A percentile compares a stretch with the other conserved stretches of the same genome.
These are phyloP conservation scores for Thripadectes ignobilis DNA, from an alignment of 2,797 vertebrate genomes.

Conservation along the genomic window DNA sequence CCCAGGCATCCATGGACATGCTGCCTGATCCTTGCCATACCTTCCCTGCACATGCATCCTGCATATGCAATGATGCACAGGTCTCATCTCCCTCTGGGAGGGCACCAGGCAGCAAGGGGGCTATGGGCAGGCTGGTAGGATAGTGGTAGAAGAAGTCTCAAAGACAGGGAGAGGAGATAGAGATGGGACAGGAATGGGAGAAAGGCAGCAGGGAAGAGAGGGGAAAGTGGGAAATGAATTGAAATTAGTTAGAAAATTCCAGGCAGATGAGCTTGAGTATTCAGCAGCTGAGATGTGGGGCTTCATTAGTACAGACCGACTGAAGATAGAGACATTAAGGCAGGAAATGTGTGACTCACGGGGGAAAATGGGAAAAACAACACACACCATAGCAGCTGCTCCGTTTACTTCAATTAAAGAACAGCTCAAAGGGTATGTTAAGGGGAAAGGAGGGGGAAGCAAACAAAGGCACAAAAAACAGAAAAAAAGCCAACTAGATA, in stretches of 20 bases:
- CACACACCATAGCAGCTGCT: conserved; percentile 74
- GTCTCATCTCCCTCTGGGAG: background rate
- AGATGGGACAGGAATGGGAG: background rate
- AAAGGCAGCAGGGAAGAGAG: background rate
- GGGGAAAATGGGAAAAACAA: conserved; percentile 71
- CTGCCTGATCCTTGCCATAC: background rate
- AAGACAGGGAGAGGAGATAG: background rate
- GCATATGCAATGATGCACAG: background rate
- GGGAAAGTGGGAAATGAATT: conserved; percentile 42
- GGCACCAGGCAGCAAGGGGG: background rate
- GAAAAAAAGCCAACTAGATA: conserved; percentile 4
- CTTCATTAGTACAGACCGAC: conserved; percentile 73
- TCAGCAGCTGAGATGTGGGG: conserved; percentile 66
- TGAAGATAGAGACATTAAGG: conserved; percentile 75
- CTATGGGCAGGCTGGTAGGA: background rate
- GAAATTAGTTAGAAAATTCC: conserved; percentile 53
- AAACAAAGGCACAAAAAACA: conserved; percentile 43
- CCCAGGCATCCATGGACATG: fast-evolving
- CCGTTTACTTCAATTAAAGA: conserved; percentile 74
- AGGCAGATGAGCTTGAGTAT: conserved; percentile 45
- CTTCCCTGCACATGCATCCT: background rate
- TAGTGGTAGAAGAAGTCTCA: background rate
- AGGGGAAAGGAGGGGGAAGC: conserved; percentile 42
- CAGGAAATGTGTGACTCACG: conserved; percentile 73
- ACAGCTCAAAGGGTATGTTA: conserved; percentile 74